These are phyloP conservation scores for Gambusia affinis DNA, from an alignment of 2,113 vertebrate genomes.

Conservation along the genomic window DNA sequence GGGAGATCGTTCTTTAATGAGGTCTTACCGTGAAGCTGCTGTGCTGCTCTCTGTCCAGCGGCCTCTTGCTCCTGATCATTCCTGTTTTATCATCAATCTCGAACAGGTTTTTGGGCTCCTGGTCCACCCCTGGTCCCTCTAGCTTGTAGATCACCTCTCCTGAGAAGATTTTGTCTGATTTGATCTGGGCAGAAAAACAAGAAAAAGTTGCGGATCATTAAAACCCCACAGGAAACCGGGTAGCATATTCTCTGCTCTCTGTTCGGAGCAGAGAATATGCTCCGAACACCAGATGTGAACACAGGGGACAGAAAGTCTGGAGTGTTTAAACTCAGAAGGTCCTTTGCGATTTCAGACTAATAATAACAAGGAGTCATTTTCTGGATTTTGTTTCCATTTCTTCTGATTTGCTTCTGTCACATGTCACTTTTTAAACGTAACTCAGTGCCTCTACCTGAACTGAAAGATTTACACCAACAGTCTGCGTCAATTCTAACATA, in stretches of 20 bases:
- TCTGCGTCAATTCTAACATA: neutral
- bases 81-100: slow-evolving; percentile 92
- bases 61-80: slow-evolving; percentile 87
- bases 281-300: slow-evolving; percentile 54
- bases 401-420: slow-evolving; percentile 14
- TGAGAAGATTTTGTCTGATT: slow-evolving; percentile 91
- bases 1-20: slow-evolving; percentile 12
- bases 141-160: slow-evolving; percentile 94
- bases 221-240: slow-evolving; percentile 13
- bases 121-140: slow-evolving; percentile 93
- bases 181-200: slow-evolving; percentile 83
- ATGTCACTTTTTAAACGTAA: neutral
- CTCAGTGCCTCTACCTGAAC: neutral
- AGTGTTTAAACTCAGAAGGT: slow-evolving; percentile 25
- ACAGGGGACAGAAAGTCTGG: slow-evolving; percentile 24
- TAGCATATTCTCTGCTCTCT: neutral
- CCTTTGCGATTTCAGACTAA: slow-evolving; percentile 25
- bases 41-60: slow-evolving; percentile 91
- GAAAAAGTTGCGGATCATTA: slow-evolving; percentile 31
- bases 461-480: neutral
- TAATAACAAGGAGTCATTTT: slow-evolving; percentile 24
- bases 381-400: slow-evolving; percentile 9
- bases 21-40: slow-evolving; percentile 86
- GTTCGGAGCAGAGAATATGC: slow-evolving; percentile 17
- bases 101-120: slow-evolving; percentile 90